phyloP scores from a whole-genome alignment of 2,888 invertebrate species.

The Lepidocyrtinus sp. region DNA sequence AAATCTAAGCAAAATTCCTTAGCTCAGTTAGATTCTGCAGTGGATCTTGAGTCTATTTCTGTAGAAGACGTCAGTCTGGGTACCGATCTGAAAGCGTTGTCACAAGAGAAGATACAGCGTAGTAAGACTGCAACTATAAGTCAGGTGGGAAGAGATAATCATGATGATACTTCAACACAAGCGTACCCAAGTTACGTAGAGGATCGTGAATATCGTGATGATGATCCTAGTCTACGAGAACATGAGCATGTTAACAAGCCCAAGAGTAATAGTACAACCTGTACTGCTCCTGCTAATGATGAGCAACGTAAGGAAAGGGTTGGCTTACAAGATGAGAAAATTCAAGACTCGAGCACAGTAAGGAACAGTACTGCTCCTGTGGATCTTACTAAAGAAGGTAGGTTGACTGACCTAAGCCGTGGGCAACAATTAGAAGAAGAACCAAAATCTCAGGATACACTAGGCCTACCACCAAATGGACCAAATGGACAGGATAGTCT shows the following conservation, averaged over 20 bases:
- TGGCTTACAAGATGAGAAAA: conserved; percentile 8
- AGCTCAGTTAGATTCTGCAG: no score
- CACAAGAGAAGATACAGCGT: conserved; percentile 22
- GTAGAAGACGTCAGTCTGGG: conserved; percentile 35
- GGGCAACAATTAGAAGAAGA: conserved; percentile 44
- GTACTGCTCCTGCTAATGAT: conserved; percentile 15
- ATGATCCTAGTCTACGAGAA: neutral
- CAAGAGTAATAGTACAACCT: neutral
- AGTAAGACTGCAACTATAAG: conserved; percentile 38
- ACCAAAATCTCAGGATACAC: no score
- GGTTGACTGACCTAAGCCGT: conserved; percentile 65
- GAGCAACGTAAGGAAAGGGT: conserved; percentile 30
- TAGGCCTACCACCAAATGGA: neutral
- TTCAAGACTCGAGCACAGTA: conserved; percentile 18
- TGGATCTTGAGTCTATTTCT: conserved; percentile 24
- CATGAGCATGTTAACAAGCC: neutral
- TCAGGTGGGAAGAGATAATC: conserved; percentile 45
- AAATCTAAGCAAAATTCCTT: neutral
- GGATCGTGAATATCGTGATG: conserved; percentile 17
- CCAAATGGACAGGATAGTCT: neutral
- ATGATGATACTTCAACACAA: neutral
- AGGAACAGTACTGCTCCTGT: conserved; percentile 38
- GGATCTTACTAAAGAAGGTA: conserved; percentile 34
- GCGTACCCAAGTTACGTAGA: conserved; percentile 4
- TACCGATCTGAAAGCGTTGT: conserved; percentile 16